Evolutionary conservation across 2,888 invertebrate genomes (phyloP), one percentile per base, ranked within the genome.

Genomic region (Pyrochroa serraticornis): DNA sequence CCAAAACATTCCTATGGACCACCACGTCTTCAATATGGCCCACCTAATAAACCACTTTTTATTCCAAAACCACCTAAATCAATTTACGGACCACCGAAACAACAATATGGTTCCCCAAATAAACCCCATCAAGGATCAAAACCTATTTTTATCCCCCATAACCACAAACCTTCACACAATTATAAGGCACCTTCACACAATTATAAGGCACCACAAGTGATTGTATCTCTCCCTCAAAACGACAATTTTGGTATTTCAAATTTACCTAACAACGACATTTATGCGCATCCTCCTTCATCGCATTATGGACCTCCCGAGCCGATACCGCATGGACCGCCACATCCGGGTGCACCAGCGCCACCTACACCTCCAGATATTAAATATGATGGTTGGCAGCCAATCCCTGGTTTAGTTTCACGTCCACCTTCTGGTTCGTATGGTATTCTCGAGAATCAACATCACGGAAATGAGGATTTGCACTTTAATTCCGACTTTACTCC

Each of bases 341-440:
- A 86, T 64, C 87, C 87, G 1, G 89, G 89, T 22, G 85, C 85
- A 1, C 87, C 88, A 36, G 89, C 89, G 0, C 90, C 90, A 0
- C 90, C 90, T 0, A 90, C 89, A 1, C 89, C 89, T 5, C 86
- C 90, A 3, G 85, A 87, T 73, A 86, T 91, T 32, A 82, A 89
- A 47, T 92, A 92, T 71, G 93, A 93, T 67, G 93, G 93, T 22
- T 93, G 93, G 93, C 90, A 88, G 72, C 93, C 93, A 12, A 92
- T 93, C 58, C 87, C 91, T 6, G 91, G 91, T 0, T 84, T 89
- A 0, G 75, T 79, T 66, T 74, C 79, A 8, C 72, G 71, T 60
- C 75, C 74, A 44, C 77, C 76, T 42, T 63, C 73, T 7, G 64
- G 71, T 46, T 60, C 65, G 36, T 76, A 79, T 49, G 77, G 72